These are phyloP conservation scores for Caerostris extrusa DNA, from an alignment of 1,140 invertebrate species.

Conservation along the genomic window DNA sequence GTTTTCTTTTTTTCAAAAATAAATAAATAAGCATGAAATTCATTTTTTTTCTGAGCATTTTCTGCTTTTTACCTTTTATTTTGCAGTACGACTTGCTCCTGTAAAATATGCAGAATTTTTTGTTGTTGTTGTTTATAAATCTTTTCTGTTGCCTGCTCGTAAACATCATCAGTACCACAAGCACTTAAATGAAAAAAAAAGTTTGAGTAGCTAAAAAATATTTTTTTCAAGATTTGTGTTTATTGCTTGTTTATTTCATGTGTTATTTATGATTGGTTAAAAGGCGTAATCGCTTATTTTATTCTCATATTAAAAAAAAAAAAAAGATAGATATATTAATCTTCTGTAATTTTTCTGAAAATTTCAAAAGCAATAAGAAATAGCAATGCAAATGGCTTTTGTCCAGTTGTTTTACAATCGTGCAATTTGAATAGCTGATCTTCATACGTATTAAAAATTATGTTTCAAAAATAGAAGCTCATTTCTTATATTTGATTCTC, in stretches of 20 bases:
- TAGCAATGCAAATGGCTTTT: too few relatives aligned
- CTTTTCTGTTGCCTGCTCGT: background rate
- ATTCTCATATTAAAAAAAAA: too few relatives aligned
- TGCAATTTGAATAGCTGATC: too few relatives aligned
- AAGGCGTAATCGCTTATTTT: too few relatives aligned
- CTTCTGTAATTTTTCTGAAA: too few relatives aligned
- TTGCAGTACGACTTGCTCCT: background rate
- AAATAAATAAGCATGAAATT: slow-evolving; percentile 19
- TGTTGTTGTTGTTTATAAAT: background rate
- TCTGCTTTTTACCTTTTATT: background rate
- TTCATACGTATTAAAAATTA: too few relatives aligned
- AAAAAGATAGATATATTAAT: too few relatives aligned
- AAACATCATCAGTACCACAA: background rate
- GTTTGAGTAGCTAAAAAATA: background rate
- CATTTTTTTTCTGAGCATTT: background rate
- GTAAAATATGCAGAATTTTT: slow-evolving; percentile 23
- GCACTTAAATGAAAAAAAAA: background rate
- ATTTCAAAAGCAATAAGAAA: too few relatives aligned
- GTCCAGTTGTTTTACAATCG: too few relatives aligned
- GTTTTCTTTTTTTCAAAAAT: slow-evolving; percentile 20
- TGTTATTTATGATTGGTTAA: background rate
- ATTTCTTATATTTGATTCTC: too few relatives aligned
- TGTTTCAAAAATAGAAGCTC: too few relatives aligned
- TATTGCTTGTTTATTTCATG: background rate
- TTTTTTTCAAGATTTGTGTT: background rate